phyloP scores from a whole-genome alignment of 1,140 invertebrate genomes.

The Drosophila mayri region DNA sequence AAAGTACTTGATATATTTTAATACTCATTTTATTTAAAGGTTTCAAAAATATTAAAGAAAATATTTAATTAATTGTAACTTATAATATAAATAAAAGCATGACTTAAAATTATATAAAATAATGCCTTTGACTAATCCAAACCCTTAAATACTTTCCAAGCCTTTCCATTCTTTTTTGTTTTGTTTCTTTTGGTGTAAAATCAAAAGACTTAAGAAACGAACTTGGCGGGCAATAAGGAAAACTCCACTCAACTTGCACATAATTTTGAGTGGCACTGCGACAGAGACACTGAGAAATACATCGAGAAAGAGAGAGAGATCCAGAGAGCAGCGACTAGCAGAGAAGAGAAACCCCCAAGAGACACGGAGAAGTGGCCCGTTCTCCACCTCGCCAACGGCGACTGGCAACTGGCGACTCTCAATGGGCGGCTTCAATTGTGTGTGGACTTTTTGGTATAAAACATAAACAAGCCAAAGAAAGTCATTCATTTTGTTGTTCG shows the following conservation, averaged over 20 bases:
- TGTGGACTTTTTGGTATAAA: conserved; percentile 69
- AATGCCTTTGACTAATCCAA: background rate
- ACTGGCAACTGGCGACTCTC: conserved; percentile 22
- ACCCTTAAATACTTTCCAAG: background rate
- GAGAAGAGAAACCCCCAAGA: conserved; percentile 22
- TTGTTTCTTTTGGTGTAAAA: conserved; percentile 21
- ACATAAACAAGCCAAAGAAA: conserved; percentile 81
- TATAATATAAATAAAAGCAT: too few species aligned
- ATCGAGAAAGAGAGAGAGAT: conserved; percentile 1
- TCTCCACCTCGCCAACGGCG: conserved; percentile 11
- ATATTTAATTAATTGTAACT: too few species aligned
- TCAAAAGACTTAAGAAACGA: conserved; percentile 70
- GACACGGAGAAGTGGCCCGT: conserved; percentile 4
- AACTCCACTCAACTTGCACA: conserved; percentile 32
- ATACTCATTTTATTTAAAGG: too few species aligned
- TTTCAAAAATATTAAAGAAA: too few species aligned
- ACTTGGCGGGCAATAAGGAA: conserved; percentile 38
- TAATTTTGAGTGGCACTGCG: conserved; percentile 25
- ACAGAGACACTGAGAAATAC: conserved; percentile 9
- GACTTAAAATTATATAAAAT: too few species aligned
- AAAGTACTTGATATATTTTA: too few species aligned
- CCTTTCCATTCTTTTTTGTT: background rate
- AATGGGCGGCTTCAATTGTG: conserved; percentile 37
- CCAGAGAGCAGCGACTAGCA: background rate
- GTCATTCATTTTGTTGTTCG: conserved; percentile 81